Evolutionary conservation across 2,888 invertebrate genomes (phyloP).

Genomic region (Cephus pulcher): DNA sequence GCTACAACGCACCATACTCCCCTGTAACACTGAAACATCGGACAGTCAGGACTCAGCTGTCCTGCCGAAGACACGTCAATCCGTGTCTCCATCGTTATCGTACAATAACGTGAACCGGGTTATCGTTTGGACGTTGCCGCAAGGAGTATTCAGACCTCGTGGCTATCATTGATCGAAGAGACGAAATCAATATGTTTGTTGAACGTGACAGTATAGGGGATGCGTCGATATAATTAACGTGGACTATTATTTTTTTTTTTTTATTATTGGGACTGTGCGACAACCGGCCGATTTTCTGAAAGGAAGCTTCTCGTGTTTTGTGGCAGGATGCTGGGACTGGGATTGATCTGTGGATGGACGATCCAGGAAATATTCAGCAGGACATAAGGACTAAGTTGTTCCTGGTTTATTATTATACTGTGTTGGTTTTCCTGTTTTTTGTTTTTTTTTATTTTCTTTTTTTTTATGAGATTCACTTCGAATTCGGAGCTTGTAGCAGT

Average conservation of each 20-base stretch:
- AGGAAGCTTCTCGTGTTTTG: not conserved
- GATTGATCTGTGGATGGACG: not conserved
- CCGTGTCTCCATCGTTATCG: not conserved
- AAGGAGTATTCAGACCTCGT: not conserved
- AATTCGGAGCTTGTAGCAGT: constrained; percentile 6
- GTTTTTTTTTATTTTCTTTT: constrained; percentile 2
- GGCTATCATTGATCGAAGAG: not conserved
- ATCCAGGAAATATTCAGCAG: not conserved
- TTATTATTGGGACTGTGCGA: not conserved
- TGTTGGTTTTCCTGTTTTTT: constrained; percentile 7
- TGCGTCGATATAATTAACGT: not conserved
- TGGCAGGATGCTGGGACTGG: not conserved
- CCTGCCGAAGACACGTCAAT: constrained; percentile 38
- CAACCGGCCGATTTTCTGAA: not conserved
- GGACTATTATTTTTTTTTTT: not conserved
- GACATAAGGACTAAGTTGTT: not conserved
- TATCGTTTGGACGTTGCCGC: not conserved
- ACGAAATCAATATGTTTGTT: not conserved
- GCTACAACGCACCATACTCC: constrained; percentile 31
- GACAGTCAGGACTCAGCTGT: constrained; percentile 57
- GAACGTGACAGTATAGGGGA: not conserved
- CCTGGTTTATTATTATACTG: constrained; percentile 14
- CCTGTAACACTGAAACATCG: constrained; percentile 30
- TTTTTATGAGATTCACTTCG: not conserved
- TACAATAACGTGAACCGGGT: not conserved